Conservation (phyloP, 2,888 invertebrate genomes). For the Cephus runcator region DNA sequence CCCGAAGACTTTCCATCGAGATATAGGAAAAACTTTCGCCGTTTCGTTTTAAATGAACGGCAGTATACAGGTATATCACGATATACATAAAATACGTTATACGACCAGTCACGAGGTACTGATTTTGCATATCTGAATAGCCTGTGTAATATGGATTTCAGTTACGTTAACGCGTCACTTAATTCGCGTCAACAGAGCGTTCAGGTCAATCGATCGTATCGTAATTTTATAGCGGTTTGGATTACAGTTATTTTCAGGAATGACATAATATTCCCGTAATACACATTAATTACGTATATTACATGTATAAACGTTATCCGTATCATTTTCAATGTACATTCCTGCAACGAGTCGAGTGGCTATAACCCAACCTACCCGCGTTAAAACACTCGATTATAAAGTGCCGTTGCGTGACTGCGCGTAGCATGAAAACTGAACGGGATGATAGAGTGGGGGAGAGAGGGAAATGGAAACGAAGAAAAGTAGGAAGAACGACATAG, state of each 20-base stretch:
- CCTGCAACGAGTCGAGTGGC: neutral
- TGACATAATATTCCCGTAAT: neutral
- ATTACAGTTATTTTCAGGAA: neutral
- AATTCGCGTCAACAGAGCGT: neutral
- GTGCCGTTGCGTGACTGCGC: neutral
- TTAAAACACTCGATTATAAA: neutral
- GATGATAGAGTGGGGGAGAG: neutral
- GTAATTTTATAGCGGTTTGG: neutral
- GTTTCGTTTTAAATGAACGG: neutral
- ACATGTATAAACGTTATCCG: neutral
- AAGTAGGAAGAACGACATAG: neutral
- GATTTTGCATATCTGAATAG: neutral
- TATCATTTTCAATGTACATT: neutral
- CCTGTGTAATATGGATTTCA: neutral
- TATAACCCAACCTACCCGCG: neutral
- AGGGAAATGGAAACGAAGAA: neutral
- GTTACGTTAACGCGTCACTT: neutral
- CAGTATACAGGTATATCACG: neutral
- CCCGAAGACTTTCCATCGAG: neutral
- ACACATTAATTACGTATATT: neutral
- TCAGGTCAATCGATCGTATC: neutral
- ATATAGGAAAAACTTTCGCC: neutral
- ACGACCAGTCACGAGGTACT: neutral
- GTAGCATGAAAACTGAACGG: neutral
- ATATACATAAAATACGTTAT: neutral